phyloP scores from a whole-genome alignment of 2,888 invertebrate species.

The Coremacera marginata region DNA sequence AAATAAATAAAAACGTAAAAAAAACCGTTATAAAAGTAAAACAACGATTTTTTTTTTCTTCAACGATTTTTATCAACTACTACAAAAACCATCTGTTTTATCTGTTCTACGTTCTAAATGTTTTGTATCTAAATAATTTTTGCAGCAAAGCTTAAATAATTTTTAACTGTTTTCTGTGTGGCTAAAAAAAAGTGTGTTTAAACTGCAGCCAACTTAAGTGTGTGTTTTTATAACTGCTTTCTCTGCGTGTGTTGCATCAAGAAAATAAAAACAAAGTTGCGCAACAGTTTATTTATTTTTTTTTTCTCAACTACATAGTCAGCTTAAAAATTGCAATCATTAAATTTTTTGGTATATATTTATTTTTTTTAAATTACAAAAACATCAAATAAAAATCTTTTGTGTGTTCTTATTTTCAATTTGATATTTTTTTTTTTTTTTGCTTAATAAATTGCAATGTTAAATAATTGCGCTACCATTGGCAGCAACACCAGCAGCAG shows the following conservation, averaged over 20 bases:
- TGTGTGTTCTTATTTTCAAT: conserved; percentile 20
- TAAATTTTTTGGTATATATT: neutral
- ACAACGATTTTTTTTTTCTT: neutral
- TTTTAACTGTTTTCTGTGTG: conserved; percentile 40
- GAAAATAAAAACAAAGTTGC: neutral
- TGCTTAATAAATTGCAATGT: conserved; percentile 55
- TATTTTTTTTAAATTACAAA: too few relatives aligned
- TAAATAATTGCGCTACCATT: conserved; percentile 61
- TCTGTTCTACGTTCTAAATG: conserved; percentile 55
- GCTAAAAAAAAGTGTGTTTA: conserved; percentile 34
- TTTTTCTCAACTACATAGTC: neutral
- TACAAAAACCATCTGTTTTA: conserved; percentile 44
- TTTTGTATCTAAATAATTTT: conserved; percentile 36
- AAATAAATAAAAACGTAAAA: neutral
- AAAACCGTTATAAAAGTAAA: neutral
- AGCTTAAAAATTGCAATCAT: neutral
- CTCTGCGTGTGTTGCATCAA: neutral
- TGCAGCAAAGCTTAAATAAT: conserved; percentile 33
- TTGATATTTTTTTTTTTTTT: neutral
- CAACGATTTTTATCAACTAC: neutral
- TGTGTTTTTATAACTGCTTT: neutral
- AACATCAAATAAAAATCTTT: neutral
- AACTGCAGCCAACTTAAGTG: neutral
- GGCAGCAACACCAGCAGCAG: conserved; percentile 47
- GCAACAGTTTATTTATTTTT: conserved; percentile 7